Conservation (phyloP, 2,797 vertebrate species). For the Micromesistius poutassou region DNA sequence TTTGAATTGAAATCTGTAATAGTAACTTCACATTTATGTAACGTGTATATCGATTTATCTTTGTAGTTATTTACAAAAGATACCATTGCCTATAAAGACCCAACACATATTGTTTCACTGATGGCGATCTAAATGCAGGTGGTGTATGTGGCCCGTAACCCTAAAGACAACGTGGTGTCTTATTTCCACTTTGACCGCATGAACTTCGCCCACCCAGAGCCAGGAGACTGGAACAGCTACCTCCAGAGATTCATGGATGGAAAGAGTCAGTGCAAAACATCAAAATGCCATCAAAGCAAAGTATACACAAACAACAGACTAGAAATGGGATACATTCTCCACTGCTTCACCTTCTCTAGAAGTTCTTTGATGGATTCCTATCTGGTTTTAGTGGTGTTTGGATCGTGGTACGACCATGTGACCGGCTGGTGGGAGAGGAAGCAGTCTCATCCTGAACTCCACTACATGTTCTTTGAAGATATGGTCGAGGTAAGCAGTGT, state of each 20-base stretch:
- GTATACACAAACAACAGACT: not conserved
- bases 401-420: slow-evolving; percentile 77
- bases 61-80: not conserved
- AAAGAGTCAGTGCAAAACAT: slow-evolving; percentile 33
- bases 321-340: not conserved
- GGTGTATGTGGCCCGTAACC: slow-evolving; percentile 48
- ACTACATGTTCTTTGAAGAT: slow-evolving; percentile 84
- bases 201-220: slow-evolving; percentile 42
- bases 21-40: not conserved
- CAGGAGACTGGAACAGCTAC: slow-evolving; percentile 44
- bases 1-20: not conserved
- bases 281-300: not conserved
- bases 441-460: slow-evolving; percentile 67
- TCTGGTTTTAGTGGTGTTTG: slow-evolving; percentile 69
- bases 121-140: slow-evolving; percentile 23
- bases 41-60: not conserved
- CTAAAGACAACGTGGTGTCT: slow-evolving; percentile 50
- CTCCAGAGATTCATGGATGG: slow-evolving; percentile 47
- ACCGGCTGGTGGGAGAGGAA: slow-evolving; percentile 65
- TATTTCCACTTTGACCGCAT: slow-evolving; percentile 53
- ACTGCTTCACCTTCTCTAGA: not conserved
- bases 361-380: not conserved
- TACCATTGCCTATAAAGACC: not conserved
- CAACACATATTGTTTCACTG: not conserved
- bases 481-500: slow-evolving; percentile 71